Evolutionary conservation across 2,888 invertebrate genomes (phyloP), one percentile per base, ranked within the genome.

Genomic region (Drosophila picticornis): DNA sequence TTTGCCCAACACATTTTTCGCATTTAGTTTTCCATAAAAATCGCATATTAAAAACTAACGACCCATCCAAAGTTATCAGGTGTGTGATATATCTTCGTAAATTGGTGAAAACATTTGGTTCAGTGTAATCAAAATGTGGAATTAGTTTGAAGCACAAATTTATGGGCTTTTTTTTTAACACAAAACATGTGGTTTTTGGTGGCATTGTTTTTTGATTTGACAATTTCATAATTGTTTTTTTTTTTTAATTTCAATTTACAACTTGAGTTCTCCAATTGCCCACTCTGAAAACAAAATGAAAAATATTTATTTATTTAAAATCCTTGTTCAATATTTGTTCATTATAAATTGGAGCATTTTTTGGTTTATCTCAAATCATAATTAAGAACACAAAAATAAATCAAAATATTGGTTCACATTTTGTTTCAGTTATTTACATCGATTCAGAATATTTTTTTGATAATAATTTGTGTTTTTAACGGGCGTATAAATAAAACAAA

Each of bases 21-120:
- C 84, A 86, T 86, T 87, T 76, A 74, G 79, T 84, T 84, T 68
- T 65, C 52, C 60, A 75, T 83, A 69, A 74, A 76, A 64, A 61
- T 36, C 53, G 29, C 61, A 67, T 69, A 77, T 85, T 77, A 68
- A 71, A 74, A 82, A 77, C 76, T 75, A 76, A 87, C 32, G 56
- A 68, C 31, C 31, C 52, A 31, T 51, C 7, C 3, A n/a, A 51
- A 5, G 22, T 46, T 9, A 9, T 25, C 25, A 16, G 25, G 1
- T 43, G 25, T 16, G 16, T 16, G 7, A 25, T 2, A 29, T 27
- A 27, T 50, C 10, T 50, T 50, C 19, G 3, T 10, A 29, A 29
- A 50, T 50, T 19, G 27, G 10, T 19, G 1, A 16, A 16, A 6
- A 1, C 4, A 43, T 13, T 43, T 11, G 0, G 10, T 40, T 40